These are phyloP conservation scores for Pyrgilauda ruficollis DNA, from an alignment of 2,113 vertebrate species.

Conservation along the genomic window DNA sequence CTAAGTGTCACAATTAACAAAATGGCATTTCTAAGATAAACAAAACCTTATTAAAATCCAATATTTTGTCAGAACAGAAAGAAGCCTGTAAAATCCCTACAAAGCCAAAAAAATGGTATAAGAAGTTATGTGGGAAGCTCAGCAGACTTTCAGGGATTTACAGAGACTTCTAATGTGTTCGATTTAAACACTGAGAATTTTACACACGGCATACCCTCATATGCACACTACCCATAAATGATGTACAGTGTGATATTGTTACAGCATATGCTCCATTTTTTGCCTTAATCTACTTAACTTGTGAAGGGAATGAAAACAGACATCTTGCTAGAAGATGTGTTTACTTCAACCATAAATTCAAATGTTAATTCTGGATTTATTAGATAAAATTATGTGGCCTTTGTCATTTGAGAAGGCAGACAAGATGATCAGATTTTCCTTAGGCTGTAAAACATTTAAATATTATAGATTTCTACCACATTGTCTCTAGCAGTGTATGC, in stretches of 20 bases:
- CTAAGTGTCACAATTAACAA: neutral
- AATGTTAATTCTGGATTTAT: conserved; percentile 52
- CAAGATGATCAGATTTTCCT: conserved; percentile 11
- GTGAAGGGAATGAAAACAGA: conserved; percentile 44
- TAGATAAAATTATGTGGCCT: conserved; percentile 34
- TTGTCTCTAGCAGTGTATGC: neutral
- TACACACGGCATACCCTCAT: conserved; percentile 1
- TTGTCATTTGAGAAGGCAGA: conserved; percentile 37
- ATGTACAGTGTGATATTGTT: conserved; percentile 29
- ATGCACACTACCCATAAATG: neutral
- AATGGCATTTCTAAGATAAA: conserved; percentile 32
- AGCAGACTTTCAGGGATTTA: neutral
- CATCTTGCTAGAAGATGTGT: conserved; percentile 41
- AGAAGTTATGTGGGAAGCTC: conserved; percentile 2
- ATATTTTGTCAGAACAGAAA: conserved; percentile 24
- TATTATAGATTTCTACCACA: conserved; percentile 13
- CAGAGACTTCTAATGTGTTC: neutral
- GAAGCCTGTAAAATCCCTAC: neutral
- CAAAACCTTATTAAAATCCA: conserved; percentile 10
- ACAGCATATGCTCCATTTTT: conserved; percentile 37
- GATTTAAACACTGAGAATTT: neutral
- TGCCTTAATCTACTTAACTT: conserved; percentile 41
- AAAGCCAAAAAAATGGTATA: neutral
- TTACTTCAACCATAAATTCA: conserved; percentile 43
- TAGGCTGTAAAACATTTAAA: conserved; percentile 16